Percentiles rank a stretch among this genome's conserved stretches.
Conservation (phyloP, 1,140 invertebrate genomes). For the Belonocnema kinseyi region DNA sequence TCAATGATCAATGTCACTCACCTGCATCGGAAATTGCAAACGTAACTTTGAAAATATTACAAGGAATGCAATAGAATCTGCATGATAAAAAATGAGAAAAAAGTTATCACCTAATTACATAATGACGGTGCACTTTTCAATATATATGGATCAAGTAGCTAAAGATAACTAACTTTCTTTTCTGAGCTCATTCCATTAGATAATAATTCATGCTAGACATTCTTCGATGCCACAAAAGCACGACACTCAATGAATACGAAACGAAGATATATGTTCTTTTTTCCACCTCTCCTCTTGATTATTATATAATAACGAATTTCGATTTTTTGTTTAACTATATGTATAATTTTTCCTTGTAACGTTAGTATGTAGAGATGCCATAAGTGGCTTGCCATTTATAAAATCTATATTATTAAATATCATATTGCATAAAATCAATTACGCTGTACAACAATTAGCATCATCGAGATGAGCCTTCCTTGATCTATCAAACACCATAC, state of each 20-base stretch:
- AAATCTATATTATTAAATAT: conserved; percentile 49
- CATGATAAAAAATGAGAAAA: neutral
- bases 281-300: neutral
- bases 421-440: conserved; percentile 46
- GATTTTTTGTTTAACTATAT: conserved; percentile 4
- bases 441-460: conserved; percentile 46
- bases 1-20: neutral
- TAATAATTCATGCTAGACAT: conserved; percentile 10
- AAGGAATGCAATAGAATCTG: conserved; percentile 19
- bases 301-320: conserved; percentile 11
- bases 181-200: neutral
- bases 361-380: conserved; percentile 29
- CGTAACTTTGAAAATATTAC: conserved; percentile 21
- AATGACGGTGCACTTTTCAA: conserved; percentile 1
- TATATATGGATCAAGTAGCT: neutral
- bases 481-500: conserved; percentile 41
- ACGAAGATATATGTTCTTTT: neutral
- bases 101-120: conserved; percentile 16
- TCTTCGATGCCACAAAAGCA: neutral
- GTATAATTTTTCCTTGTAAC: conserved; percentile 18
- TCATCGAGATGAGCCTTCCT: conserved; percentile 40
- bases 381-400: conserved; percentile 39
- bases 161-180: neutral
- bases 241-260: conserved; percentile 8
- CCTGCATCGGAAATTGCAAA: conserved; percentile 12